Conservation (phyloP, 2,888 invertebrate species). For the Callinectes sapidus region DNA sequence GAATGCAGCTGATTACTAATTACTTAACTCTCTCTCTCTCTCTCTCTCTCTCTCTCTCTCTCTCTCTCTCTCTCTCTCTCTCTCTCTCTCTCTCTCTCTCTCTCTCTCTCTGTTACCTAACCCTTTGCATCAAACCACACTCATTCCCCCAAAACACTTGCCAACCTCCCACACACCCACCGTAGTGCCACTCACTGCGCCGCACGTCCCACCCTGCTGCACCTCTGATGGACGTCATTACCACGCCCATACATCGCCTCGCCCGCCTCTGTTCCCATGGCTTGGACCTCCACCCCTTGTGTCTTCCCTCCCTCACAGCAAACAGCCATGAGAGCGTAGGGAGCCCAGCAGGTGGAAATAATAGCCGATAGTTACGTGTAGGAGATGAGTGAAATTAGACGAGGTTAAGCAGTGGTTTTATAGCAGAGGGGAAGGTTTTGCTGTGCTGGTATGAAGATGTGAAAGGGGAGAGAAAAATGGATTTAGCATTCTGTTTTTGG, state of each 20-base stretch:
- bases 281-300: not conserved
- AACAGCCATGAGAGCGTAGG: not conserved
- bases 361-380: slow-evolving; percentile 2
- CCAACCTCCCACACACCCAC: not conserved
- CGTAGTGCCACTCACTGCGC: not conserved
- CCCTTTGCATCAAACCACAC: no score
- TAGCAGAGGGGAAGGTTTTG: not conserved
- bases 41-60: not conserved
- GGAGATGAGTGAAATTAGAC: not conserved
- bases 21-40: not conserved
- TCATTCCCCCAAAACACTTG: no score
- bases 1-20: not conserved
- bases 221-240: not conserved
- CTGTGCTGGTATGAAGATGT: not conserved
- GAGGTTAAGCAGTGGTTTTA: not conserved
- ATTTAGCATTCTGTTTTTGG: not conserved
- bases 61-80: not conserved
- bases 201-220: not conserved
- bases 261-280: not conserved
- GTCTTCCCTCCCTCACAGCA: not conserved
- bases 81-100: not conserved
- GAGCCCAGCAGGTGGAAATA: not conserved
- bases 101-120: not conserved
- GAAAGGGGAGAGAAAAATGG: not conserved
- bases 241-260: not conserved